phyloP scores from a whole-genome alignment of 92 coral and sea anemone genomes.

The Epizoanthus rinbou region DNA sequence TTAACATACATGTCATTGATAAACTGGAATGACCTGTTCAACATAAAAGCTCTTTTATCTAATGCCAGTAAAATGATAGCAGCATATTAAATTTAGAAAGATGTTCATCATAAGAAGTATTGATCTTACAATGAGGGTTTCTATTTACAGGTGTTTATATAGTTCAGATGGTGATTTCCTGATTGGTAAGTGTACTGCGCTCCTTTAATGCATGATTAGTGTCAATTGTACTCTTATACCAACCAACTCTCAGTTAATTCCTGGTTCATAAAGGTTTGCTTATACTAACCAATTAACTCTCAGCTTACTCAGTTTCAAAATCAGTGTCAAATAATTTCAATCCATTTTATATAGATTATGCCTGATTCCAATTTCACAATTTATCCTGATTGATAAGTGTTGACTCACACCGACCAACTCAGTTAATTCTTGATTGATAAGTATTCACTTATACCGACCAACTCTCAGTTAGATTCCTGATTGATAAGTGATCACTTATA shows the following conservation, averaged over 20 bases:
- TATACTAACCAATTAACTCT: constrained; percentile 14
- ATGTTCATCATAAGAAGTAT: constrained; percentile 14
- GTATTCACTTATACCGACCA: constrained; percentile 16
- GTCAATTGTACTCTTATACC: constrained; percentile 7
- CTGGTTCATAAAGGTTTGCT: constrained; percentile 15
- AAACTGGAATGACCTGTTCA: constrained; percentile 16
- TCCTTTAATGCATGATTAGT: constrained; percentile 14
- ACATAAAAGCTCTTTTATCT: constrained; percentile 14
- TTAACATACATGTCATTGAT: constrained; percentile 14
- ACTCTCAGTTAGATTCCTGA: constrained; percentile 16
- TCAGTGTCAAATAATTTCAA: constrained; percentile 14
- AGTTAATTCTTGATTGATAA: constrained; percentile 13
- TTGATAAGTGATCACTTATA: constrained; percentile 14
- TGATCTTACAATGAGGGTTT: constrained; percentile 15
- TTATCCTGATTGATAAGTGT: constrained; percentile 14
- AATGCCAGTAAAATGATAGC: constrained; percentile 15
- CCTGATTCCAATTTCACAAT: constrained; percentile 15
- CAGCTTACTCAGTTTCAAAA: constrained; percentile 15
- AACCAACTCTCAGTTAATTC: too few relatives aligned
- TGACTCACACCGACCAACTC: constrained; percentile 18
- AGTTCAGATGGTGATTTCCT: constrained; percentile 16
- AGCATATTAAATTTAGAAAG: constrained; percentile 13
- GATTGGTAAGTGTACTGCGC: constrained; percentile 18
- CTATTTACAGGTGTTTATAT: constrained; percentile 14
- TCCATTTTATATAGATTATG: constrained; percentile 13